Base-by-base conservation (phyloP, 92 coral and sea anemone species). In the Porites divaricata region DNA sequence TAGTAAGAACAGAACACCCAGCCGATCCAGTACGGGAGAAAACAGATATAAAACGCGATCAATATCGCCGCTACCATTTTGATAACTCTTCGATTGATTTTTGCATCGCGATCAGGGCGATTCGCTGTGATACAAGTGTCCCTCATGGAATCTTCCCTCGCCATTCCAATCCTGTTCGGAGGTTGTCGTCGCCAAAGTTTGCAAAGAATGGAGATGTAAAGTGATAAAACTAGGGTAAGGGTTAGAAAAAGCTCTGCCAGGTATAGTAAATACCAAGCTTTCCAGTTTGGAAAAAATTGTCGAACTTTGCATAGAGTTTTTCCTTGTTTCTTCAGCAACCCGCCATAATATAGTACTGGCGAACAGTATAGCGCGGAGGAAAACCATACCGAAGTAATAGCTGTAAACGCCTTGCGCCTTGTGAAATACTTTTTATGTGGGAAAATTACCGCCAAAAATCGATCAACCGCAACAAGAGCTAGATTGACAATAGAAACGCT, bases 1-100 rank as follows among this genome's bases (percentile, higher is more conserved):
- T 76, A 77, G 64, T 90, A 90, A 13, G 90, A 79, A 70, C 93
- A 90, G 70, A 86, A 90, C 19, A 90, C 88, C 93, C 93, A 90
- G 28, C 93, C 77, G 0, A 90, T 62, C 90, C 93, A 86, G 19
- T 90, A 90, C 28, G 93, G 92, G 12, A 89, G 89, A 68, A 87
- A 89, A 50, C 92, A 89, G 21, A 66, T 67, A 52, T 87, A 87
- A 67, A 89, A 89, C 59, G 79, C 78, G 72, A 89, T 59, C 61
- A 89, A 35, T 64, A 89, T 83, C 26, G 82, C 87, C 14, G 87
- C 80, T 14, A 89, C 76, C 92, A 89, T 85, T 83, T 85, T 89
- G 2, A 89, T 66, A 8, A 89, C 92, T n/a, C 79, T 81, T 11
- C 83, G 72, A 75, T 85, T 89, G 6, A 79, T 83, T 35, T 70